Percentiles rank a stretch among this genome's conserved stretches.
Conservation (phyloP, 2,113 vertebrate genomes). For the Syrrhaptes paradoxus region DNA sequence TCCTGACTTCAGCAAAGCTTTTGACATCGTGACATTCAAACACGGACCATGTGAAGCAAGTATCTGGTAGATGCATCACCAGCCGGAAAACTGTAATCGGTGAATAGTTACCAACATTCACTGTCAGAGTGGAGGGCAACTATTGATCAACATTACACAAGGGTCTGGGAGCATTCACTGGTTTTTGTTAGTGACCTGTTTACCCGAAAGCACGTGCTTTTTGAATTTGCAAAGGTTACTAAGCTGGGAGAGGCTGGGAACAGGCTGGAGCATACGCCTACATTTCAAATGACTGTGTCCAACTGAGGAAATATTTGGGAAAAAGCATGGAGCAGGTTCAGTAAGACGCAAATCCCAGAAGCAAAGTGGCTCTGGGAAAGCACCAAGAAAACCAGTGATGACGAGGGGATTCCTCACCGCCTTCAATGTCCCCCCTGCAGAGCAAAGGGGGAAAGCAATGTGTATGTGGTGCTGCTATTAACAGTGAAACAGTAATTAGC, state of each 20-base stretch:
- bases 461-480: neutral
- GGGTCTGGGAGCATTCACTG: neutral
- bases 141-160: neutral
- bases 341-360: neutral
- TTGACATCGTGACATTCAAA: slow-evolving; percentile 49
- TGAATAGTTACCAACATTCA: neutral
- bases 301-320: neutral
- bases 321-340: neutral
- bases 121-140: neutral
- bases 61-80: neutral
- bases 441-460: neutral
- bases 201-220: neutral
- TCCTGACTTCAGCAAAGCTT: slow-evolving; percentile 53
- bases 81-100: neutral
- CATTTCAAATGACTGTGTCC: neutral
- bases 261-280: neutral
- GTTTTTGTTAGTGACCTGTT: neutral
- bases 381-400: neutral
- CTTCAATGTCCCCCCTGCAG: fast-evolving
- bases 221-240: neutral
- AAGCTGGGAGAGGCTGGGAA: neutral
- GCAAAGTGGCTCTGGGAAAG: neutral
- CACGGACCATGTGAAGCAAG: neutral
- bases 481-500: neutral
- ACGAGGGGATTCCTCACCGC: neutral